Percentiles rank a stretch among this genome's conserved stretches.
phyloP scores from a whole-genome alignment of 2,113 vertebrate species.

The Halichoerus grypus region DNA sequence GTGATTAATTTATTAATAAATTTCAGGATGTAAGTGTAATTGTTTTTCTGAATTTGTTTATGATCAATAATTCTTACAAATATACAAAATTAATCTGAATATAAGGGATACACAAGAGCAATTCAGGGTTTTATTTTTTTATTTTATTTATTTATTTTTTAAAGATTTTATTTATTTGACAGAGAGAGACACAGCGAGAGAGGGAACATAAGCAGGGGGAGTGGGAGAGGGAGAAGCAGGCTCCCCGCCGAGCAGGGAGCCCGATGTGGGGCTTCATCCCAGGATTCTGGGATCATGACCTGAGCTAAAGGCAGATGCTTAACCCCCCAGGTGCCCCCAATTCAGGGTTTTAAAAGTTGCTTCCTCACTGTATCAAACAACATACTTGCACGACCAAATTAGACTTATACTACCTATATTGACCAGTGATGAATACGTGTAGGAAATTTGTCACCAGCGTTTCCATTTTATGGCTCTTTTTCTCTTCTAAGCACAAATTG shows the following conservation, averaged over 20 bases:
- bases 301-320: neutral
- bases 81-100: neutral
- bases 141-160: neutral
- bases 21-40: neutral
- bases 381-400: neutral
- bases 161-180: neutral
- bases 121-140: neutral
- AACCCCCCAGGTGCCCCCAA: neutral
- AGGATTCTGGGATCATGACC: neutral
- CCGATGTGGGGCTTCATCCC: neutral
- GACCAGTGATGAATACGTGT: neutral
- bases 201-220: neutral
- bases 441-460: neutral
- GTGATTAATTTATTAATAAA: neutral
- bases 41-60: neutral
- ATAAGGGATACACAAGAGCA: neutral
- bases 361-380: neutral
- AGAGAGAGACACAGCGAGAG: neutral
- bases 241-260: neutral
- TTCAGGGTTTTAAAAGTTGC: neutral
- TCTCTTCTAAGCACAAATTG: neutral
- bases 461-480: neutral
- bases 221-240: neutral
- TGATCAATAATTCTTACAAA: neutral
- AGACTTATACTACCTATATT: neutral